Evolutionary conservation across 2,888 invertebrate genomes (phyloP).

Genomic region (Selenia dentaria): DNA sequence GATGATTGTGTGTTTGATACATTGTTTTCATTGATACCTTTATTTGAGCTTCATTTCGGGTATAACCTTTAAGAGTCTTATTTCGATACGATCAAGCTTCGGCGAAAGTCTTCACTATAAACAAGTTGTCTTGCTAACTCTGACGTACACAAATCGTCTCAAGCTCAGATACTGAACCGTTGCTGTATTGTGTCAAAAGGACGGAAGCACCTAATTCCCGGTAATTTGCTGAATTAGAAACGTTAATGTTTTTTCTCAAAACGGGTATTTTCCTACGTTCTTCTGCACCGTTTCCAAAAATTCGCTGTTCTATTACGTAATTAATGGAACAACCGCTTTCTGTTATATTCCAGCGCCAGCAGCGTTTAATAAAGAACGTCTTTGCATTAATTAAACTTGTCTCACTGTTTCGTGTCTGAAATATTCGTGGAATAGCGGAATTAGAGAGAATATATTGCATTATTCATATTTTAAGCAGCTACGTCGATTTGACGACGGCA

Average conservation of each 20-base stretch:
- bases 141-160: too few relatives aligned
- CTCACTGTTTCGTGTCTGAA: slow-evolving; percentile 12
- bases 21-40: too few relatives aligned
- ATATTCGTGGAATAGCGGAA: slow-evolving; percentile 18
- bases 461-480: slow-evolving; percentile 17
- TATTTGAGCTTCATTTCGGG: too few relatives aligned
- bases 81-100: too few relatives aligned
- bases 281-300: too few relatives aligned
- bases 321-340: background rate
- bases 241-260: slow-evolving; percentile 19
- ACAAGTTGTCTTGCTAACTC: too few relatives aligned
- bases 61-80: too few relatives aligned
- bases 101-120: too few relatives aligned
- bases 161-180: slow-evolving; percentile 1
- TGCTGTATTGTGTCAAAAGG: background rate
- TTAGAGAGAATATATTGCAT: slow-evolving; percentile 19
- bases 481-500: slow-evolving; percentile 6
- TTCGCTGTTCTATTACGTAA: too few relatives aligned
- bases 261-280: slow-evolving; percentile 4
- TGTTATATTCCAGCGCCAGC: background rate
- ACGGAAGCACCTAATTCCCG: slow-evolving; percentile 13
- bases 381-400: slow-evolving; percentile 24
- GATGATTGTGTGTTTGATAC: too few relatives aligned
- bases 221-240: slow-evolving; percentile 19
- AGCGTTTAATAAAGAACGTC: slow-evolving; percentile 13